A percentile compares a stretch with the other conserved stretches of the same genome.
Evolutionary conservation across 1,140 invertebrate genomes (phyloP).

Genomic region (Oscheius sp.): DNA sequence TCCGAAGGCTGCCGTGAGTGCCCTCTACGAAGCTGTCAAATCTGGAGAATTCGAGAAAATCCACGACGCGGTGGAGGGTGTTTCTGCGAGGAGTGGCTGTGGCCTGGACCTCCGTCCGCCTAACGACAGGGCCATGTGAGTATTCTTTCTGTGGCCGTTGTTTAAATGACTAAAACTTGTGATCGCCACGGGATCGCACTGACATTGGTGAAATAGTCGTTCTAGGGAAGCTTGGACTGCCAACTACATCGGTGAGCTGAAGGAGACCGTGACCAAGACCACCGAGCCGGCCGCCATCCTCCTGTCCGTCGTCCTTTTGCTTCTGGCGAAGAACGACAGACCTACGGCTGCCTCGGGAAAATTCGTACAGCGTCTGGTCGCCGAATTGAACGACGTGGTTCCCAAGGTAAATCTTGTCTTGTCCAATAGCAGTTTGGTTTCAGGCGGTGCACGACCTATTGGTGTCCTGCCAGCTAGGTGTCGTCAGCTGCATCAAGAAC

Average conservation of each 20-base stretch:
- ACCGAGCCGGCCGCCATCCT: conserved; percentile 5
- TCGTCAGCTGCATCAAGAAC: conserved; percentile 28
- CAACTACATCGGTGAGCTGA: neutral
- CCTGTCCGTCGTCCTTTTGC: conserved; percentile 12
- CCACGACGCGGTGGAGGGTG: conserved; percentile 8
- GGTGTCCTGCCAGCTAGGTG: conserved; percentile 19
- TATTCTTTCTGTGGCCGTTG: neutral
- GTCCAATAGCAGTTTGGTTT: conserved; percentile 4
- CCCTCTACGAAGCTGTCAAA: conserved; percentile 4
- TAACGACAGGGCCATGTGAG: conserved; percentile 16
- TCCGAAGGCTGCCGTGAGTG: conserved; percentile 9
- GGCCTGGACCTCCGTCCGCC: neutral
- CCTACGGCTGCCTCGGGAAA: conserved; percentile 24
- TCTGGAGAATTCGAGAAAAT: conserved; percentile 3
- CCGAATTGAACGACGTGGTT: conserved; percentile 3
- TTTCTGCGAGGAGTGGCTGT: neutral
- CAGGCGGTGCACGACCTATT: conserved; percentile 12
- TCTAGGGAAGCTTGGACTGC: neutral
- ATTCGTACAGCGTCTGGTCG: conserved; percentile 18
- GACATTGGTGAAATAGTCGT: neutral
- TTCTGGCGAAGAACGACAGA: neutral
- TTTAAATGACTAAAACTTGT: too few relatives aligned
- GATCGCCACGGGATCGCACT: too few relatives aligned
- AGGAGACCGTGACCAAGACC: neutral
- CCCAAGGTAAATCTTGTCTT: neutral